Evolutionary conservation across 1,140 invertebrate genomes (phyloP), one percentile per base, ranked within the genome.

Genomic region (Listronotus oregonensis): DNA sequence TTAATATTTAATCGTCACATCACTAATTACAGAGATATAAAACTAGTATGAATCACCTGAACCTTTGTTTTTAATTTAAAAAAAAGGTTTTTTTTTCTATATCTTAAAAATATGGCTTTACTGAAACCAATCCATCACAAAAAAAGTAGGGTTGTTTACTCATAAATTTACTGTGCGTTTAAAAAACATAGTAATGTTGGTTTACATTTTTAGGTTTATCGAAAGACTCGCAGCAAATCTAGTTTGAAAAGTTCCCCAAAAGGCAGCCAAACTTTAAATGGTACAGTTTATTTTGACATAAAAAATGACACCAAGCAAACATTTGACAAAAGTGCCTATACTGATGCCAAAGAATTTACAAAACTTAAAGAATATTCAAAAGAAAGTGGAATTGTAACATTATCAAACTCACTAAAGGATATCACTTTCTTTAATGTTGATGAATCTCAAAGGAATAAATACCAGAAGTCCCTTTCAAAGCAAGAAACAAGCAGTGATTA

Each of bases 401-500:
- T 74, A 10, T 66, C 66, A 31, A 57, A 39, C 17, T 73, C 69
- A 3, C 40, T 58, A 15, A 54, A 39, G 5, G 51, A 64, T 9
- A 42, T 42, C 8, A 42, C n/a, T 27, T 9, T 31, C 32, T 10
- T 37, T 10, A 10, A 9, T 37, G 7, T 37, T 37, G 34, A 3
- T 37, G 8, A 9, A 37, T 1, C 8, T 9, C 34, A 10, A 4
- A 9, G 8, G 7, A 37, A 37, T 37, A 9, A 1, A 1, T 3
- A 9, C 8, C 8, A 2, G 8, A 61, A 31, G 7, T 51, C 42
- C 0, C 3, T 39, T 21, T 40, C 54, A 11, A 66, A 59, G 10
- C 34, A 63, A 34, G 72, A 75, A 34, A 70, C 55, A 18, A 72
- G 67, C 43, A 78, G 76, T 62, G 76, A 78, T 64, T 77, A 78